These are phyloP conservation scores for Leptinotarsa undecemlineata DNA, from an alignment of 1,140 invertebrate species.

Conservation along the genomic window DNA sequence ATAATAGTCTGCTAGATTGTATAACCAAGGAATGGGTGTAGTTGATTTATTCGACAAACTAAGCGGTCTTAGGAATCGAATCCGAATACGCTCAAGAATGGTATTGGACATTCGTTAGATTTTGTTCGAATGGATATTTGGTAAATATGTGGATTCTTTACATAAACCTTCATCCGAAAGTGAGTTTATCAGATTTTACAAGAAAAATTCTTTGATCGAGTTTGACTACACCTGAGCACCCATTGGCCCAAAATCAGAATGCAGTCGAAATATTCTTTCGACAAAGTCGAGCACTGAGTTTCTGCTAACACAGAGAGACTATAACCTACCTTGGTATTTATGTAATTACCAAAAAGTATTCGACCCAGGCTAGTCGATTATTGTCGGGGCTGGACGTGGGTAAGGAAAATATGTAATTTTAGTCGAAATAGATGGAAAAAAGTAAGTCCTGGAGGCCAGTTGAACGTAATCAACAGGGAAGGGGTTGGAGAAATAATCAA, in stretches of 20 bases:
- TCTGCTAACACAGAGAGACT: constrained; percentile 25
- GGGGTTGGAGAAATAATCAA: too few relatives aligned
- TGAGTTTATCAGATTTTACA: constrained; percentile 20
- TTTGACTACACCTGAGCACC: constrained; percentile 20
- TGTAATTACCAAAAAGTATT: too few relatives aligned
- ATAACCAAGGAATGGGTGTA: not conserved
- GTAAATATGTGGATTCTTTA: constrained; percentile 34
- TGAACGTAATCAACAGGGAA: too few relatives aligned
- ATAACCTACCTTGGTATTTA: too few relatives aligned
- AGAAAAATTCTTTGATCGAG: constrained; percentile 23
- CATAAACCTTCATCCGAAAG: constrained; percentile 27
- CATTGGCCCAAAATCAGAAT: constrained; percentile 29
- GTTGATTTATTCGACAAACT: not conserved
- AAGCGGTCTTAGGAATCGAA: not conserved
- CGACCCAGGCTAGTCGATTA: too few relatives aligned
- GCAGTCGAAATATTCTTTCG: constrained; percentile 18
- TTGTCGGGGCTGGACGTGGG: too few relatives aligned
- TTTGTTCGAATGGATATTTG: constrained; percentile 28
- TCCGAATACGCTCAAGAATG: not conserved
- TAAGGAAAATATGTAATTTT: too few relatives aligned
- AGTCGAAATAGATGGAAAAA: too few relatives aligned
- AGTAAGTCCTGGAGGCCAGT: too few relatives aligned
- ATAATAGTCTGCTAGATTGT: not conserved
- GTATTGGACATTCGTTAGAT: constrained; percentile 15
- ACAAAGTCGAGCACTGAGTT: constrained; percentile 20